Evolutionary conservation across 2,888 invertebrate genomes (phyloP).

Genomic region (Lycia hirtaria): DNA sequence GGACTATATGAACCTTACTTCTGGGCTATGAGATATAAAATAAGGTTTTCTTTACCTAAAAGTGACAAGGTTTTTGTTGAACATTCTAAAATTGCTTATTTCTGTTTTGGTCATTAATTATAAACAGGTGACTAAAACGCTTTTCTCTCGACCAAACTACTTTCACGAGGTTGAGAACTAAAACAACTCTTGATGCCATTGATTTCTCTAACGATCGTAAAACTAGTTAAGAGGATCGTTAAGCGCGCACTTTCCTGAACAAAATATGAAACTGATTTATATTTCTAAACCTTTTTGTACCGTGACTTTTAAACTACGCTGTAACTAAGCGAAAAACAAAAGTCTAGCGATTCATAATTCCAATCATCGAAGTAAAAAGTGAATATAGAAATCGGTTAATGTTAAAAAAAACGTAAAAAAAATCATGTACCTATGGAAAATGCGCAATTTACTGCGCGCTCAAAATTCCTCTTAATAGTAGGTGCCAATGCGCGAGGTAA

Average conservation of each 20-base stretch:
- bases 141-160: slow-evolving; percentile 4
- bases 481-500: slow-evolving; percentile 43
- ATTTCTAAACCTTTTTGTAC: too few relatives aligned
- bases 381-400: too few relatives aligned
- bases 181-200: not conserved
- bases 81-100: not conserved
- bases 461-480: not conserved
- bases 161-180: not conserved
- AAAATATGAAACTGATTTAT: too few relatives aligned
- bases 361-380: too few relatives aligned
- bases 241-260: too few relatives aligned
- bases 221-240: too few relatives aligned
- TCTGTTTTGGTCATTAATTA: not conserved
- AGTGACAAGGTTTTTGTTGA: not conserved
- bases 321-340: too few relatives aligned
- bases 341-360: too few relatives aligned
- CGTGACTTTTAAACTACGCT: too few relatives aligned
- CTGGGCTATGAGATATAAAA: not conserved
- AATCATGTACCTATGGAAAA: too few relatives aligned
- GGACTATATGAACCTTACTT: not conserved
- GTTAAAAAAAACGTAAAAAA: too few relatives aligned
- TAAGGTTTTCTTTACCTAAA: not conserved
- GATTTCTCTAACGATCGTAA: not conserved
- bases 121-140: not conserved
- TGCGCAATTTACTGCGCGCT: too few relatives aligned